Evolutionary conservation across 2,113 vertebrate species (phyloP), one percentile per base, ranked within the genome.

Genomic region (Gavia stellata): DNA sequence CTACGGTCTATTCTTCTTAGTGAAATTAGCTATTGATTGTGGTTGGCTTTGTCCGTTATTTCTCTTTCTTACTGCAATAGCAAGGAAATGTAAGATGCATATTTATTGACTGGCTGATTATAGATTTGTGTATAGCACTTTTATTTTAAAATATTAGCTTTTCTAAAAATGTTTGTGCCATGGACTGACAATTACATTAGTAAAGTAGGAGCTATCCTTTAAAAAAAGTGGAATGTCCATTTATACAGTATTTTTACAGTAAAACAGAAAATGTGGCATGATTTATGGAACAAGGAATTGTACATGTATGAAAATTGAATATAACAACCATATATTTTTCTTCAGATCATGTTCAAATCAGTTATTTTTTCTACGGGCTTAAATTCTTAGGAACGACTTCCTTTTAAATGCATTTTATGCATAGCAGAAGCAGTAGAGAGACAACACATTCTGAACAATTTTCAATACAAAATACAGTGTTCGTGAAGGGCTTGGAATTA

Each of bases 61-160:
- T 82, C 79, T 75, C 52, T 77, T 45, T 93, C 65, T 92, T 66
- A 49, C 44, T 83, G 75, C 36, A 92, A 73, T n/a, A 90, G 14
- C 42, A 65, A 94, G 83, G 71, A 96, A 97, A 92, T 68, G 8
- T 47, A 84, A 84, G 52, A 75, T 90, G 45, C 19, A 17, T 92
- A 82, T 89, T 92, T 94, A 95, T 93, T 90, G 79, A 92, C 63
- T 92, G 45, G 33, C 17, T 91, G 90, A 93, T 92, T 83, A 90
- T 74, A 85, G 49, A 29, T 9, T 42, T 77, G 33, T 78, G 14
- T 63, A 34, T 72, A 88, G 68, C 0, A 14, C 38, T 61, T 81
- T 83, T 77, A 84, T 84, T 94, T 90, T 79, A 87, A 96, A 96
- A 68, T 87, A 84, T 9, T 52, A 72, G 31, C 4, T 86, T 75